A percentile compares a stretch with the other conserved stretches of the same genome.
Conservation (phyloP, 2,113 vertebrate species). For the Carassius auratus region DNA sequence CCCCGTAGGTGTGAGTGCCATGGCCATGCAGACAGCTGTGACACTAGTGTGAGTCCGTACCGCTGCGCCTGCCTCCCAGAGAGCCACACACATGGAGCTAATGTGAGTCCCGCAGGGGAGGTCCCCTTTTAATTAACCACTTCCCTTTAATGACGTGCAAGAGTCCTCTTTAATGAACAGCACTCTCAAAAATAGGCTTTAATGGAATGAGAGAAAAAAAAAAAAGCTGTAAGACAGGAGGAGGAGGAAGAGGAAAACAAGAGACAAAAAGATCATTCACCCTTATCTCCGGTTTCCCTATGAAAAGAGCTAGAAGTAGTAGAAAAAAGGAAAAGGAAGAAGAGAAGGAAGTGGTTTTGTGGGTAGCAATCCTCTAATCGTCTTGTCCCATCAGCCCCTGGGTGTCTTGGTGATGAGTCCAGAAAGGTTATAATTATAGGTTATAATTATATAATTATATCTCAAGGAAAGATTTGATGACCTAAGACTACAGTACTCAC, state of each 20-base stretch:
- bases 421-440: no score
- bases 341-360: conserved; percentile 58
- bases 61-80: conserved; percentile 81
- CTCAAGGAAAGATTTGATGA: conserved; percentile 59
- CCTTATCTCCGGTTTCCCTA: conserved; percentile 42
- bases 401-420: conserved; percentile 60
- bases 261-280: conserved; percentile 10
- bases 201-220: conserved; percentile 46
- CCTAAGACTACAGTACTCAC: conserved; percentile 24
- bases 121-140: conserved; percentile 58
- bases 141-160: conserved; percentile 57
- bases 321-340: conserved; percentile 37
- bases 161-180: conserved; percentile 58
- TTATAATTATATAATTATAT: no score
- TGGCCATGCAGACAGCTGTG: conserved; percentile 84
- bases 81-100: conserved; percentile 84
- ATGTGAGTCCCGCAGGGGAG: conserved; percentile 78
- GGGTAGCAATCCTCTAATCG: conserved; percentile 58
- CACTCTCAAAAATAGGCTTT: conserved; percentile 49
- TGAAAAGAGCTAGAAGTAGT: conserved; percentile 8
- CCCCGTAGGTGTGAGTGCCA: conserved; percentile 86
- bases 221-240: not conserved
- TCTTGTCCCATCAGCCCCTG: conserved; percentile 57
- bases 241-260: conserved; percentile 1
- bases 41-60: conserved; percentile 77